Evolutionary conservation across 2,113 vertebrate species (phyloP).

Genomic region (Passer domesticus): DNA sequence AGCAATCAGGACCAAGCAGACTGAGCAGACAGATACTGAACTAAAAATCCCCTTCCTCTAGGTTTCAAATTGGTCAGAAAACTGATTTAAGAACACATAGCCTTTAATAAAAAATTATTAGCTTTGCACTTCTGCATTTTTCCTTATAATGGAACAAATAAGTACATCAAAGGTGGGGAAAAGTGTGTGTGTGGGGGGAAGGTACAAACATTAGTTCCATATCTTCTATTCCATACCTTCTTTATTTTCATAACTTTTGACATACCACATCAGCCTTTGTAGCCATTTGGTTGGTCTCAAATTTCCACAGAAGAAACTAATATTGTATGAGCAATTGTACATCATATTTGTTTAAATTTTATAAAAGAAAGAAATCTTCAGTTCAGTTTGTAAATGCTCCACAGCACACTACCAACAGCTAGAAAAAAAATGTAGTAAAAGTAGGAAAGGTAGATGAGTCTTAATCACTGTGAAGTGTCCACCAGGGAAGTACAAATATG

Average conservation of each 20-base stretch:
- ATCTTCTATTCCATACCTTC: background rate
- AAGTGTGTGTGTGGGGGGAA: no score
- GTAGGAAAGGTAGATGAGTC: background rate
- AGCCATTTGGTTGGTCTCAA: background rate
- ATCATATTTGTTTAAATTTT: background rate
- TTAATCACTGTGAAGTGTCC: background rate
- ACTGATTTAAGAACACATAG: background rate
- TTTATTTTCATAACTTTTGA: background rate
- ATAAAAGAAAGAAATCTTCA: background rate
- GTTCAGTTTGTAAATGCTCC: background rate
- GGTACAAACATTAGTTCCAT: background rate
- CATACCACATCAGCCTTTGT: background rate
- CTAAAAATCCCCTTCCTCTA: background rate
- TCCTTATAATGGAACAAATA: background rate
- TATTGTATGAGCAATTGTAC: background rate
- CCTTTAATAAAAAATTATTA: background rate
- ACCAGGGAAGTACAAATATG: background rate
- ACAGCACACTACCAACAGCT: background rate
- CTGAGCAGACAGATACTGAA: background rate
- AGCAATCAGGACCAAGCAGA: background rate
- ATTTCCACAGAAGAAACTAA: fast-evolving
- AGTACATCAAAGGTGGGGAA: fast-evolving
- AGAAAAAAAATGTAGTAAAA: background rate
- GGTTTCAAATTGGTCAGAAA: background rate
- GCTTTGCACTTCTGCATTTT: background rate